Conservation (phyloP, 2,797 vertebrate genomes). For the Coregonus ussuriensis region DNA sequence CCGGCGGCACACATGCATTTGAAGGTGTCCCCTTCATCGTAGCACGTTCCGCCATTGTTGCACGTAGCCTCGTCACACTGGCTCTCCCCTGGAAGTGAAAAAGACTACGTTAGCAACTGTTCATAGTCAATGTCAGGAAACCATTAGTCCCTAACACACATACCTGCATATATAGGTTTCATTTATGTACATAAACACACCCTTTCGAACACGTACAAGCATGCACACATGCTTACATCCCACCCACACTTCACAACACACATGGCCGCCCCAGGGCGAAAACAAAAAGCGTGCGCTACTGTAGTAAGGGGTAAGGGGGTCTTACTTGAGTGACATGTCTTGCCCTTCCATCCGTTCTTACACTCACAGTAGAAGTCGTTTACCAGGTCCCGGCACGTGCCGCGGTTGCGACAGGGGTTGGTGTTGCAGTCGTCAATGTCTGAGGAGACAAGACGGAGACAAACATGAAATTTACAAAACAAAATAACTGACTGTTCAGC, state of each 20-base stretch:
- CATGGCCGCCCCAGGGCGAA: not conserved
- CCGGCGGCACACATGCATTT: conserved; percentile 93
- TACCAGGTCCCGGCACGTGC: conserved; percentile 95
- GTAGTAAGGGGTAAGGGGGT: conserved; percentile 31
- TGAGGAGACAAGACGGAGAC: conserved; percentile 62
- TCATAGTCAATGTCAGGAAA: not conserved
- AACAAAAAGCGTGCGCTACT: too few species aligned
- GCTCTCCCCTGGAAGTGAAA: conserved; percentile 84
- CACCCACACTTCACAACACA: not conserved
- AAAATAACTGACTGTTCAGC: not conserved
- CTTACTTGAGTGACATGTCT: conserved; percentile 99
- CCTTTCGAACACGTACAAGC: not conserved
- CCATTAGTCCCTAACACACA: not conserved
- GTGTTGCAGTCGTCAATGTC: conserved; percentile 98
- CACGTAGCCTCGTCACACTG: conserved; percentile 96
- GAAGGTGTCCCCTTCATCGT: conserved; percentile 90
- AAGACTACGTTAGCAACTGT: not conserved
- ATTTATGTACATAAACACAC: not conserved
- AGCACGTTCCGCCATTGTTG: conserved; percentile 95
- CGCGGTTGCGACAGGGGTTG: conserved; percentile 93
- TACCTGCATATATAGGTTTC: not conserved
- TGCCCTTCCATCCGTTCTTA: conserved; percentile 99
- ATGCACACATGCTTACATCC: not conserved
- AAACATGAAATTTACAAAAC: not conserved
- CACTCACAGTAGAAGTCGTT: conserved; percentile 99